Percentiles rank a stretch among this genome's conserved stretches.
phyloP scores from a whole-genome alignment of 2,888 invertebrate genomes.

The Tenthredo notha region DNA sequence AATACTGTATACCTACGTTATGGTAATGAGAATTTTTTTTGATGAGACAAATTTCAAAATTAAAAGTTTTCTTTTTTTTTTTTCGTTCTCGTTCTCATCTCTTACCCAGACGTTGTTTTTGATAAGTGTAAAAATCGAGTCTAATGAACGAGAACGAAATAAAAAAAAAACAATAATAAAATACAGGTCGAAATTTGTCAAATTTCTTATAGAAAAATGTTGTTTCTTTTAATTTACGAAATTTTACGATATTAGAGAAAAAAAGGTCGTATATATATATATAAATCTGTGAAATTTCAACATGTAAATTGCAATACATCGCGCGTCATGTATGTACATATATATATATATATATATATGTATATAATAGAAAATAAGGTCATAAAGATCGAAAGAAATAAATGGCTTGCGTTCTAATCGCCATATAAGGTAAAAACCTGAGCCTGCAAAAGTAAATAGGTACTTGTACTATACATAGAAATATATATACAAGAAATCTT shows the following conservation, averaged over 20 bases:
- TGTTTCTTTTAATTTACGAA: no score
- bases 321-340: no score
- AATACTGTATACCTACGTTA: neutral
- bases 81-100: neutral
- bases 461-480: neutral
- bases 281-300: neutral
- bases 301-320: no score
- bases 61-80: neutral
- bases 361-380: neutral
- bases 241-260: no score
- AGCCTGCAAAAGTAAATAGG: neutral
- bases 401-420: conserved; percentile 10
- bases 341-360: neutral
- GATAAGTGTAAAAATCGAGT: no score
- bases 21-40: neutral
- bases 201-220: no score
- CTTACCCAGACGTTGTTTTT: neutral
- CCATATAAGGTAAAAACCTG: conserved; percentile 24
- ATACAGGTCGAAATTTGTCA: no score
- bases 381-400: neutral
- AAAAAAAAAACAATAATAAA: no score
- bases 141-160: no score
- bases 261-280: neutral
- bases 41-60: neutral
- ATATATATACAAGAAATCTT: neutral